phyloP scores from a whole-genome alignment of 2,888 invertebrate genomes.

The Thymelicus acteon region DNA sequence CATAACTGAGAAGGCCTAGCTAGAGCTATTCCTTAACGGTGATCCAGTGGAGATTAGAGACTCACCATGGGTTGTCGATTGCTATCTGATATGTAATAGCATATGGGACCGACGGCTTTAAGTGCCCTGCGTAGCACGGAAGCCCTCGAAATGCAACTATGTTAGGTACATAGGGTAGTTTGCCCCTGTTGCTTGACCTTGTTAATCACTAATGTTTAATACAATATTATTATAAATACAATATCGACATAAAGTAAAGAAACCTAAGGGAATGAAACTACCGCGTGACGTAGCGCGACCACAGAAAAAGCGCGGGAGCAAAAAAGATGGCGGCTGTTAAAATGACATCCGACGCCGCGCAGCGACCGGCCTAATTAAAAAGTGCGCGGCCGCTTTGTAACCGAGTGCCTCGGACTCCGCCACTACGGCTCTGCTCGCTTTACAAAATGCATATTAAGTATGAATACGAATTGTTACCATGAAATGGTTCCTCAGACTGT shows the following conservation, averaged over 20 bases:
- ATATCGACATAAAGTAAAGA: constrained; percentile 9
- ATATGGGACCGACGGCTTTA: too few species aligned
- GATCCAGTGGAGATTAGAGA: too few species aligned
- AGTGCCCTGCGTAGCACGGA: too few species aligned
- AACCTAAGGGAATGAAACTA: neutral
- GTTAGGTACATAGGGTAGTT: too few species aligned
- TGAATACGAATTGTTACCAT: constrained; percentile 28
- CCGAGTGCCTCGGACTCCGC: constrained; percentile 31
- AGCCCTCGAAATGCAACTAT: too few species aligned
- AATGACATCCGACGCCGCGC: constrained; percentile 68
- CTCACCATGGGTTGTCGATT: too few species aligned
- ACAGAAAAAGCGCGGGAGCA: constrained; percentile 68
- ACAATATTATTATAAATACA: neutral
- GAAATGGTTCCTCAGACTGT: constrained; percentile 14
- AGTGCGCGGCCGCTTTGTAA: constrained; percentile 52
- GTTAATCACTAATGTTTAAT: too few species aligned
- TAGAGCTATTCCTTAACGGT: too few species aligned
- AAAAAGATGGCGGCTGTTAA: constrained; percentile 70
- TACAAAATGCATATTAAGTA: constrained; percentile 23
- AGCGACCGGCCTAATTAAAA: constrained; percentile 55
- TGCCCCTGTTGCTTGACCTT: too few species aligned
- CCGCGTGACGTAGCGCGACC: constrained; percentile 40
- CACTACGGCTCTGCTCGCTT: neutral
- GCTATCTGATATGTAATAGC: too few species aligned
- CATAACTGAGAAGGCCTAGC: too few species aligned